Base-by-base conservation (phyloP, 2,113 vertebrate genomes). In the Bubo blakistoni region DNA sequence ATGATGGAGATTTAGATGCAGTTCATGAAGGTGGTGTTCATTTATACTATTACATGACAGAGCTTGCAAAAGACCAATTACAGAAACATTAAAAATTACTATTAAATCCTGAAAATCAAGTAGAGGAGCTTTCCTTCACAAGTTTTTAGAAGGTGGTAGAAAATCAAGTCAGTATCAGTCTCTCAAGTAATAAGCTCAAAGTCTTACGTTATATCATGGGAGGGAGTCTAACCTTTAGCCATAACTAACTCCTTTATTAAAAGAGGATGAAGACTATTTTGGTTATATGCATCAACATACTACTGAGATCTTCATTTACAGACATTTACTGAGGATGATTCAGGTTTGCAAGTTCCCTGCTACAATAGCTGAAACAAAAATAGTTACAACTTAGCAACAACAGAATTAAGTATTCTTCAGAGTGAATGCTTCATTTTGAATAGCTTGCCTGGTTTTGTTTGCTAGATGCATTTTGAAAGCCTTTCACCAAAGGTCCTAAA, bases 251-350 rank as follows among this genome's bases (percentile, higher is more conserved):
- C 16, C 59, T 72, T 66, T 24, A 46, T 3, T 27, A 29, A 27
- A 62, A 44, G 4, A 8, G 20, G 3, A 25, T 54, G 19, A 71
- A 76, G 22, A 88, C 24, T 27, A 17, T 21, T 46, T 88, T 42
- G 11, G 17, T 66, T 62, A 32, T 29, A 62, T 57, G 34, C 32
- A 62, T 8, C 3, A 0, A 38, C 21, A 46, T 32, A 15, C 15
- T 24, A 30, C 0, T 9, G 7, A 57, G 10, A 15, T 52, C 42
- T 88, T 20, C 36, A 42, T 32, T 74, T 26, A 81, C 32, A 71
- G 44, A 16, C 1, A 0, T 10, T 8, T 22, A 27, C 27, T 10
- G 10, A 61, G 7, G 10, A 42, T 7, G 3, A 76, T 36, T 73
- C 40, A 29, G 9, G 59, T 63, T 79, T 63, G 12, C 36, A 59